These are phyloP conservation scores for Tokudaia tokunoshimensis DNA, from an alignment of 2,797 vertebrate genomes.

Conservation along the genomic window DNA sequence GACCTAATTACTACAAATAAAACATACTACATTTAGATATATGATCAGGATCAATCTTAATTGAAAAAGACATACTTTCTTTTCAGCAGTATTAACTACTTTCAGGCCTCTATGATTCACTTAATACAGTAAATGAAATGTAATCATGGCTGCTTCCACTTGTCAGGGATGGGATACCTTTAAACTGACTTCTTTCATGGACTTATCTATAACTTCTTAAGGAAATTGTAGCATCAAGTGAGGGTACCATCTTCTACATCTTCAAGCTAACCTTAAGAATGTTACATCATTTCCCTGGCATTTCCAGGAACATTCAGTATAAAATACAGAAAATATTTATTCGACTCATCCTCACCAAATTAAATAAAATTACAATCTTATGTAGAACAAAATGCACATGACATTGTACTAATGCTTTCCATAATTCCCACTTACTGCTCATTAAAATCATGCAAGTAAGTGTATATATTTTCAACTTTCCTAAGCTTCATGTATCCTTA, in stretches of 20 bases:
- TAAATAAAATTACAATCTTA: not conserved
- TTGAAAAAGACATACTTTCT: not conserved
- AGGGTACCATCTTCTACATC: not conserved
- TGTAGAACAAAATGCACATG: constrained; percentile 21
- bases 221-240: not conserved
- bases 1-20: constrained; percentile 43
- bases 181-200: not conserved
- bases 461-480: not conserved
- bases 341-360: not conserved
- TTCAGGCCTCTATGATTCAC: not conserved
- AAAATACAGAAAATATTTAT: constrained; percentile 23
- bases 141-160: not conserved
- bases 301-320: not conserved
- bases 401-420: not conserved
- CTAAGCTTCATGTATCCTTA: not conserved
- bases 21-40: not conserved
- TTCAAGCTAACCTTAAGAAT: not conserved
- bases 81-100: not conserved
- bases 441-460: not conserved
- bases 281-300: not conserved
- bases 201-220: not conserved
- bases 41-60: constrained; percentile 25
- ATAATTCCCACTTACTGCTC: constrained; percentile 40
- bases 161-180: not conserved
- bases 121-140: not conserved